Evolutionary conservation across 2,113 vertebrate genomes (phyloP).

Genomic region (Apodemus speciosus): DNA sequence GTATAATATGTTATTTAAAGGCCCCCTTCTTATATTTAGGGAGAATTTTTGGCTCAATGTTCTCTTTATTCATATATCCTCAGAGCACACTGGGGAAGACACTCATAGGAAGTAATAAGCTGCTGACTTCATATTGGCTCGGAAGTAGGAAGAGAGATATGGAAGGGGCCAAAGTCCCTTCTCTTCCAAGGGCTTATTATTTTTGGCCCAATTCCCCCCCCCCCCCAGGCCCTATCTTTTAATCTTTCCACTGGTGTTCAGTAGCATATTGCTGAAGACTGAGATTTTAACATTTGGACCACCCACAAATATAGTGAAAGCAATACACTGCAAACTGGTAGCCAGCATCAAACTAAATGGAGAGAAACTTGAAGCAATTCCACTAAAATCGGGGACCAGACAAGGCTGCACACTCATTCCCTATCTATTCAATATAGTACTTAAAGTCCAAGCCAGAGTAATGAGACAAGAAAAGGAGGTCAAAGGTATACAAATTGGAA

Average conservation of each 20-base stretch:
- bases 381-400: no score
- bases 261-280: background rate
- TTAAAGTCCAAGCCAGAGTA: no score
- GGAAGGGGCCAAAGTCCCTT: background rate
- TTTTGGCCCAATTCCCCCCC: background rate
- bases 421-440: no score
- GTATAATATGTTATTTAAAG: background rate
- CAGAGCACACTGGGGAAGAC: background rate
- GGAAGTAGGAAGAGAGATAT: background rate
- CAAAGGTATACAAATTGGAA: no score
- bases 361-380: no score
- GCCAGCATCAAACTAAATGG: no score
- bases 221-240: fast-evolving
- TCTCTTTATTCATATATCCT: background rate
- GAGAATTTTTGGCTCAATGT: background rate
- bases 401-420: no score
- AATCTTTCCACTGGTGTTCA: background rate
- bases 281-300: background rate
- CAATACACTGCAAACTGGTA: no score
- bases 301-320: no score
- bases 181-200: background rate
- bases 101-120: background rate
- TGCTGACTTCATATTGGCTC: background rate
- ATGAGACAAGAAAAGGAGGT: no score
- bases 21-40: background rate